These are phyloP conservation scores for Pterostichus niger DNA, from an alignment of 2,888 invertebrate genomes.

Conservation along the genomic window DNA sequence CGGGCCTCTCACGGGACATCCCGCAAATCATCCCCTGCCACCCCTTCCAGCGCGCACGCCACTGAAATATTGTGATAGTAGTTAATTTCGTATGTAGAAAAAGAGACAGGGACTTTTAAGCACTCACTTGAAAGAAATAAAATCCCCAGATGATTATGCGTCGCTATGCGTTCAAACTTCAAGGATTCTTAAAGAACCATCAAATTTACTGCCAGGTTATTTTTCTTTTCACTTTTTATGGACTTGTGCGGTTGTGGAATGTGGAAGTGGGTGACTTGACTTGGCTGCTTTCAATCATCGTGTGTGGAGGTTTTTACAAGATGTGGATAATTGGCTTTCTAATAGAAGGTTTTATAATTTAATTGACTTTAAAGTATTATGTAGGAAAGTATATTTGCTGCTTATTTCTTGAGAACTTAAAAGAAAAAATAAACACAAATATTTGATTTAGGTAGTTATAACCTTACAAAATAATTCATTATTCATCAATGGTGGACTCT, in stretches of 20 bases:
- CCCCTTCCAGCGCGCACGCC: slow-evolving; percentile 19
- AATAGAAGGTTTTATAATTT: neutral
- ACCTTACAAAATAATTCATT: too few species aligned
- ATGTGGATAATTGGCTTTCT: neutral
- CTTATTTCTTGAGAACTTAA: too few species aligned
- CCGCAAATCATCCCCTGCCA: neutral
- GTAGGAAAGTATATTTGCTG: too few species aligned
- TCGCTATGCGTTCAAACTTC: slow-evolving; percentile 39
- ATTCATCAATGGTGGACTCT: too few species aligned
- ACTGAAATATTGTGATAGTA: slow-evolving; percentile 65
- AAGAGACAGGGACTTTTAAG: slow-evolving; percentile 22
- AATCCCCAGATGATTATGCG: slow-evolving; percentile 47
- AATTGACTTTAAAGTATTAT: neutral
- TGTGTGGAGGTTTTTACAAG: neutral
- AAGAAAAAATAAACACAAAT: too few species aligned
- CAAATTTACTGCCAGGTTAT: slow-evolving; percentile 53
- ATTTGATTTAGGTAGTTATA: too few species aligned
- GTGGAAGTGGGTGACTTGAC: neutral
- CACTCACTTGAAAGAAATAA: slow-evolving; percentile 52
- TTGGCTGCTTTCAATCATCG: neutral
- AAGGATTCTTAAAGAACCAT: slow-evolving; percentile 44
- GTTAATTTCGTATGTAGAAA: slow-evolving; percentile 66
- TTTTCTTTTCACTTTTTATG: slow-evolving; percentile 37
- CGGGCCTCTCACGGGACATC: too few species aligned
- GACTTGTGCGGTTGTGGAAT: neutral